Conservation (phyloP, 2,113 vertebrate genomes). For the Puffinus mauretanicus region DNA sequence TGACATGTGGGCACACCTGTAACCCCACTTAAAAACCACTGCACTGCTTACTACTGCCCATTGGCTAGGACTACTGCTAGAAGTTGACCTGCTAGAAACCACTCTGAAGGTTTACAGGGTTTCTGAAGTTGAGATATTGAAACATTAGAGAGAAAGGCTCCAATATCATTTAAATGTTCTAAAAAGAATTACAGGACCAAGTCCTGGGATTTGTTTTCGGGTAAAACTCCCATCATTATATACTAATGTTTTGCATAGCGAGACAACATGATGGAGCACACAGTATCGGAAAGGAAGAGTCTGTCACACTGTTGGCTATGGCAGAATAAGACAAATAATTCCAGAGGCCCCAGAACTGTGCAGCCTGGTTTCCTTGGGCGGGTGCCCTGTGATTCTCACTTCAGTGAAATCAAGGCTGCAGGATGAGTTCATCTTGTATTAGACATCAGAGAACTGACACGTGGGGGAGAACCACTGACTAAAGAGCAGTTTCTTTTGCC, state of each 20-base stretch:
- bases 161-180: not conserved
- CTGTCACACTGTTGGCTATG: not conserved
- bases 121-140: not conserved
- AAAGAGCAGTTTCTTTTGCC: not conserved
- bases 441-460: not conserved
- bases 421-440: not conserved
- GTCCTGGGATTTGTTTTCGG: not conserved
- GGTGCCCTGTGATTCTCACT: not conserved
- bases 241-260: not conserved
- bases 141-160: not conserved
- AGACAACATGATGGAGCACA: not conserved
- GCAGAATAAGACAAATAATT: not conserved
- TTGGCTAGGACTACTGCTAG: not conserved
- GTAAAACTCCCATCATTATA: not conserved
- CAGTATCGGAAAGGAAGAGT: not conserved
- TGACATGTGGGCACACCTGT: not conserved
- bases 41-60: not conserved
- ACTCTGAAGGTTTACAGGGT: not conserved
- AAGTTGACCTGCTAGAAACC: not conserved
- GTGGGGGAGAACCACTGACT: not conserved
- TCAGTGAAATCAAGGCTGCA: not conserved
- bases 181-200: not conserved
- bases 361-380: not conserved
- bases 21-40: not conserved
- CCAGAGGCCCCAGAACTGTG: not conserved